Base-by-base conservation (phyloP, 2,888 invertebrate genomes). In the Parochlus steinenii region DNA sequence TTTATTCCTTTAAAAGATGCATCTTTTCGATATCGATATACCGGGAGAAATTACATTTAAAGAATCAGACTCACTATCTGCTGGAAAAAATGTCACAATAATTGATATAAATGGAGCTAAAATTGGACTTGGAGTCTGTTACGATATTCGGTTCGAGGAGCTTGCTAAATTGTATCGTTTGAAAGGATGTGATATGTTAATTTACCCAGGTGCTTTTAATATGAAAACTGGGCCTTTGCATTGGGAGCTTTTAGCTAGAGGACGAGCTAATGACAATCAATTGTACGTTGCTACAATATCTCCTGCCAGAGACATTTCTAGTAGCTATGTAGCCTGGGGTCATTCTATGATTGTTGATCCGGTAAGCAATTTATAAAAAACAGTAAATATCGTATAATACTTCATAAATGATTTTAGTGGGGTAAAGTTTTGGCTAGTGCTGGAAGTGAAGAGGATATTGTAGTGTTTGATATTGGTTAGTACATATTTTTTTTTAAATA, bases 121-220 rank as follows among this genome's bases (percentile, higher is more conserved):
- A 62, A 63, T 93, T 37, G 95, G 95, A 0, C 49, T 95, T 28
- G 93, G 89, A n/a, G 86, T 97, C 48, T 95, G 95, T 51, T 95
- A 95, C 52, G 95, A 97, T 53, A 65, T 93, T 38, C 65, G 95
- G 28, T 97, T 95, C 60, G 73, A 78, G 37, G 90, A 93, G 61
- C 60, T 93, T 65, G 82, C 87, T 0, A 70, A 74, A 41, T 46
- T 79, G 10, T 78, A 81, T 60, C 63, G 78, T 3, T 62, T 66
- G 33, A 7, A 48, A 76, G 87, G 81, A 0, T 92, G 92, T 50
- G 70, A 85, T 29, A 54, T 93, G 45, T 57, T 95, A 22, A 62
- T 95, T 26, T 95, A 90, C 62, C 93, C 95, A 1, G 90, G 81
- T 15, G 92, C 93, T 3, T 95, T 95, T 59, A 90, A 86, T 58